phyloP scores from a whole-genome alignment of 1,140 invertebrate species.

The Calephelis nemesis region DNA sequence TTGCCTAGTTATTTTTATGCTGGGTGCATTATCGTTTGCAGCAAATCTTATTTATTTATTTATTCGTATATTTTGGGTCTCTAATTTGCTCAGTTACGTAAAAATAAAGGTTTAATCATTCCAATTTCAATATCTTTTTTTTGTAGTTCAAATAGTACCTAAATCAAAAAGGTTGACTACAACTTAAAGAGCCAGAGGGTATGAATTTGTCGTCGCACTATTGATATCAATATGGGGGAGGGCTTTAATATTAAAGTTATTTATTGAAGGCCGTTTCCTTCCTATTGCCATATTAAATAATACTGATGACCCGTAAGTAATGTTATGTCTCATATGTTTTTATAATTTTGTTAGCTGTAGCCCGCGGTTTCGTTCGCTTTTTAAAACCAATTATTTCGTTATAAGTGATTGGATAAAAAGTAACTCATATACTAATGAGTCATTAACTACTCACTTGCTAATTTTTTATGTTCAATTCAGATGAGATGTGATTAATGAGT shows the following conservation, averaged over 20 bases:
- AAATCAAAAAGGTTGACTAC: constrained; percentile 43
- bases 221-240: constrained; percentile 73
- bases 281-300: constrained; percentile 55
- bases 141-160: constrained; percentile 7
- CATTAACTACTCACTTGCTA: no score
- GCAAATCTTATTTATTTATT: no score
- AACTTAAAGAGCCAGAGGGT: constrained; percentile 58
- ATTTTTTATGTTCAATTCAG: no score
- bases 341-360: neutral
- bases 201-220: constrained; percentile 59
- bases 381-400: neutral
- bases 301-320: constrained; percentile 32
- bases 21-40: no score
- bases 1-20: no score
- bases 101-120: no score
- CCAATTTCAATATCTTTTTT: no score
- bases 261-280: constrained; percentile 74
- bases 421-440: no score
- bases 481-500: no score
- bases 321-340: constrained; percentile 23
- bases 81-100: no score
- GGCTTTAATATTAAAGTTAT: constrained; percentile 76
- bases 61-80: no score
- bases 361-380: neutral
- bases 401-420: no score